Evolutionary conservation across 2,888 invertebrate species (phyloP), one percentile per base, ranked within the genome.

Genomic region (Ectemnius cavifrons): DNA sequence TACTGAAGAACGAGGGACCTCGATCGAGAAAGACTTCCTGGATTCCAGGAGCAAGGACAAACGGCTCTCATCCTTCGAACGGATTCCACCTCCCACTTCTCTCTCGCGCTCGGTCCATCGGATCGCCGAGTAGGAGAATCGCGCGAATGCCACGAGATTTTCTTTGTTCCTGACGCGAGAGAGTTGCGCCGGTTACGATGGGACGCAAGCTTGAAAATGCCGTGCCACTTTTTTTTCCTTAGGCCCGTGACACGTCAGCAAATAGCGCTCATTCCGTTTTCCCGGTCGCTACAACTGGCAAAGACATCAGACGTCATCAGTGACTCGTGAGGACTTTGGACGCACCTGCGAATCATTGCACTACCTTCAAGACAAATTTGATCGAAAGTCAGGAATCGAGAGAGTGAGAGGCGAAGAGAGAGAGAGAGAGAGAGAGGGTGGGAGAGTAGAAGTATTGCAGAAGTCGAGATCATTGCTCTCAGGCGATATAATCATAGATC

Each of bases 1-100:
- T 58, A 66, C 13, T 62, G 59, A 69, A 69, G 64, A 67, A 69
- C 23, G 75, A 45, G 46, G 66, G 47, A 58, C 71, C 59, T 67
- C 68, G 70, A 52, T 52, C 52, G 52, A 52, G 16, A 69, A 11
- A 28, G 45, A 71, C 85, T 89, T 89, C 86, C 89, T 84, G 87
- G 83, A 89, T 89, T 88, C 89, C 86, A 65, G 61, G 75, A 49
- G 80, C 88, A 86, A 88, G 89, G 88, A 86, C 86, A 78, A 67
- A 47, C 71, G 52, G 37, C 57, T 74, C 75, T 79, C 85, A 85
- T 87, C 85, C 85, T 85, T 85, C 84, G 78, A 69, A 59, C 67
- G 37, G 37, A 37, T 37, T 37, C 37, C 37, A 37, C 37, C 37
- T 8, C 37, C 37, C 37, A 37, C 37, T 11, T 6, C 37, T 6